A percentile compares a stretch with the other conserved stretches of the same genome.
These are phyloP conservation scores for Chaetodon trifascialis DNA, from an alignment of 2,113 vertebrate genomes.

Conservation along the genomic window DNA sequence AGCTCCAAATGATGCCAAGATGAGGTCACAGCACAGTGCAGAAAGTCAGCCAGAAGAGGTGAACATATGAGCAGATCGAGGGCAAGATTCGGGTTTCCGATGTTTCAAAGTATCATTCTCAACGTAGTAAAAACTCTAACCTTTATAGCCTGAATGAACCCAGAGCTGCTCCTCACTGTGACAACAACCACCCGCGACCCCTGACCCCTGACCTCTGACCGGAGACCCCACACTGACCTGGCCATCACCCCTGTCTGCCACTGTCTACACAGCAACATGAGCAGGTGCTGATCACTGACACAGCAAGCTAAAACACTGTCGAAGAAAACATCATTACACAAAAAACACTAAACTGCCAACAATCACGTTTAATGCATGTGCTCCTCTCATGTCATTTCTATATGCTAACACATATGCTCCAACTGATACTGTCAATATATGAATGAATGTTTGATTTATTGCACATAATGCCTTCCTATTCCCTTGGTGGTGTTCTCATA, in stretches of 20 bases:
- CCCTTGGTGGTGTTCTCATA: constrained; percentile 40
- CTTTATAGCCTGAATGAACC: neutral
- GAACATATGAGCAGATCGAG: neutral
- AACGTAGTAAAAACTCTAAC: neutral
- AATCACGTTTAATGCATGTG: constrained; percentile 4
- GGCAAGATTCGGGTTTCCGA: neutral
- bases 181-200: constrained; percentile 1
- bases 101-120: neutral
- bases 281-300: neutral
- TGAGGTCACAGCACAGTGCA: constrained; percentile 12
- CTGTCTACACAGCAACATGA: constrained; percentile 24
- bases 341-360: neutral
- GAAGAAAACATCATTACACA: neutral
- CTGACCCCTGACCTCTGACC: constrained; percentile 28
- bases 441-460: constrained; percentile 34
- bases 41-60: constrained; percentile 12
- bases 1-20: neutral
- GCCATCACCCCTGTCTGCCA: constrained; percentile 11
- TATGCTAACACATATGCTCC: constrained; percentile 36
- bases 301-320: neutral
- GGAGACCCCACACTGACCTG: constrained; percentile 24
- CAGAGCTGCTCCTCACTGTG: neutral
- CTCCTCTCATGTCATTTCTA: constrained; percentile 28
- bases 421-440: constrained; percentile 29
- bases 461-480: constrained; percentile 28